phyloP scores from a whole-genome alignment of 2,113 vertebrate species.

The Festucalex cinctus region DNA sequence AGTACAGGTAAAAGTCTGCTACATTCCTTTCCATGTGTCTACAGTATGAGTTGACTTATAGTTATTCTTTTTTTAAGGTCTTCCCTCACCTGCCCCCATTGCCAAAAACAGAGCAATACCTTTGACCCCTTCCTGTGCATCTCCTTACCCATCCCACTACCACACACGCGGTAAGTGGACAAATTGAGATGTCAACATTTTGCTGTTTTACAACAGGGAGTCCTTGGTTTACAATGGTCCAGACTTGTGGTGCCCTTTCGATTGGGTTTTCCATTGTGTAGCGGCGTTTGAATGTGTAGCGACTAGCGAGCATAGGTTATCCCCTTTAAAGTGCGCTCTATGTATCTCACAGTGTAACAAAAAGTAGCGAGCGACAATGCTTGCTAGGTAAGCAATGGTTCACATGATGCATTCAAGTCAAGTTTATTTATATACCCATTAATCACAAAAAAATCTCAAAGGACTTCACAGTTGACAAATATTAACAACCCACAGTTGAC shows the following conservation, averaged over 20 bases:
- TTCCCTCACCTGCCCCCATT: constrained; percentile 95
- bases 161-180: constrained; percentile 86
- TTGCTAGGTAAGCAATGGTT: not conserved
- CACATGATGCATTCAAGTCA: not conserved
- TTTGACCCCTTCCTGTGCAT: constrained; percentile 98
- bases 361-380: not conserved
- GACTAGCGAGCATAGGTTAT: not conserved
- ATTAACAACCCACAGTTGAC: too few species aligned
- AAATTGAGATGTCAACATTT: not conserved
- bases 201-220: not conserved
- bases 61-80: constrained; percentile 73
- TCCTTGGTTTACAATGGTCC: not conserved
- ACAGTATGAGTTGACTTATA: not conserved
- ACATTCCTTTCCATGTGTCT: not conserved
- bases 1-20: constrained; percentile 82
- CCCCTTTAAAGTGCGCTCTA: not conserved
- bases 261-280: too few species aligned
- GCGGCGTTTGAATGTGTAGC: not conserved
- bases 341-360: not conserved
- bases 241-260: too few species aligned
- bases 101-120: constrained; percentile 98
- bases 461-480: too few species aligned
- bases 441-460: too few species aligned
- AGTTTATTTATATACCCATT: too few species aligned
- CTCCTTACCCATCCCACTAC: constrained; percentile 93